Evolutionary conservation across 2,113 vertebrate species (phyloP), one percentile per base, ranked within the genome.

Genomic region (Eulacestoma nigropectus): DNA sequence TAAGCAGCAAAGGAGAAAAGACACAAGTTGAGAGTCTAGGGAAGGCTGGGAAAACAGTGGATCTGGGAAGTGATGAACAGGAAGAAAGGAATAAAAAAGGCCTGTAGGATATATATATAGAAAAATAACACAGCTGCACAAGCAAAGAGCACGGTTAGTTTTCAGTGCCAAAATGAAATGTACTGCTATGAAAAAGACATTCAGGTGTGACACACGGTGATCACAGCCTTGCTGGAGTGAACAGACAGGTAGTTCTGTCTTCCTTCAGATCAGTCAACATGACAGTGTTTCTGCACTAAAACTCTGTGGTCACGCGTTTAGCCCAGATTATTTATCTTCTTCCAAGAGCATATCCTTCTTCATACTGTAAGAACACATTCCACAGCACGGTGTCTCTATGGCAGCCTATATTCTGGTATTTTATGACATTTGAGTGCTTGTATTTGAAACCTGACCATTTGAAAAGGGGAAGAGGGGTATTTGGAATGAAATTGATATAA

Each of bases 241-340:
- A 25, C 42, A 55, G 14, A 60, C 27, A 39, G 15, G 25, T 8
- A 44, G 15, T 2, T 55, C 63, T 68, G 21, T 23, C 62, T 42
- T 72, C 50, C 33, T 60, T 57, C 44, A 64, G 11, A 37, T 39
- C 57, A 62, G 57, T 46, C 62, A 86, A 27, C 16, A 15, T 5
- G 22, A 56, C 18, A 39, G 7, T 11, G 23, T 50, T 73, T 52
- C 41, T 83, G 42, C 50, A 65, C 23, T 73, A 33, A 49, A 92
- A 42, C 12, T 18, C 32, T 27, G 1, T 5, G 16, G 41, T 59
- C 46, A 23, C 41, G 50, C 0, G 0, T 20, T 37, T 32, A 57
- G 79, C 32, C 68, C 59, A 44, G 41, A 26, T 83, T 27, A 46
- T 27, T 75, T 68, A 53, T 15, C 22, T 52, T 42, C 37, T 68